Conservation (phyloP, 2,797 vertebrate genomes). For the Gymnocypris eckloni region DNA sequence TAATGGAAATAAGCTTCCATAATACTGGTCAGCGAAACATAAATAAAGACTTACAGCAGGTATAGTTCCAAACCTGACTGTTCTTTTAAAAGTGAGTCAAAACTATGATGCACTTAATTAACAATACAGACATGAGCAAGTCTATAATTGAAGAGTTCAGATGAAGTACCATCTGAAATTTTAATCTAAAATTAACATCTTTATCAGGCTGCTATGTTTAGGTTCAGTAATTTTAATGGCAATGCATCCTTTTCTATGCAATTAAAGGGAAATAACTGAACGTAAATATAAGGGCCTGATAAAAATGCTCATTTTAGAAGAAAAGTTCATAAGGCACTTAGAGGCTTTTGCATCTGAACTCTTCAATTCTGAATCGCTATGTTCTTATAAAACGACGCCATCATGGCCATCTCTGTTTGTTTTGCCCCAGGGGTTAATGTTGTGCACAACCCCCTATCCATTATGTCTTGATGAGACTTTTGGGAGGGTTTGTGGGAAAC, state of each 20-base stretch:
- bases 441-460: constrained; percentile 40
- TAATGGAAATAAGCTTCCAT: not conserved
- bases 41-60: not conserved
- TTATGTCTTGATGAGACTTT: constrained; percentile 41
- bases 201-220: too few species aligned
- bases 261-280: too few species aligned
- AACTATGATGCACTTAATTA: not conserved
- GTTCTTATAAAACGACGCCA: not conserved
- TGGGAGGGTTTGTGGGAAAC: constrained; percentile 47
- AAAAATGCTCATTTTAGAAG: too few species aligned
- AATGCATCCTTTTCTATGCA: too few species aligned
- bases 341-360: too few species aligned
- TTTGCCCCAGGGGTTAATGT: constrained; percentile 39
- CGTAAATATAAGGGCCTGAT: too few species aligned
- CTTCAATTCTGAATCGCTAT: not conserved
- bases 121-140: not conserved
- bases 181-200: too few species aligned
- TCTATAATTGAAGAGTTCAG: not conserved
- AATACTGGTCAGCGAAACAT: not conserved
- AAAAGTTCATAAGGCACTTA: too few species aligned
- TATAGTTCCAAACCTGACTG: not conserved
- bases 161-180: too few species aligned
- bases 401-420: constrained; percentile 22
- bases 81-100: constrained; percentile 4
- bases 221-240: too few species aligned